Evolutionary conservation across 2,888 invertebrate species (phyloP), one percentile per base, ranked within the genome.

Genomic region (Phyllotreta striolata): DNA sequence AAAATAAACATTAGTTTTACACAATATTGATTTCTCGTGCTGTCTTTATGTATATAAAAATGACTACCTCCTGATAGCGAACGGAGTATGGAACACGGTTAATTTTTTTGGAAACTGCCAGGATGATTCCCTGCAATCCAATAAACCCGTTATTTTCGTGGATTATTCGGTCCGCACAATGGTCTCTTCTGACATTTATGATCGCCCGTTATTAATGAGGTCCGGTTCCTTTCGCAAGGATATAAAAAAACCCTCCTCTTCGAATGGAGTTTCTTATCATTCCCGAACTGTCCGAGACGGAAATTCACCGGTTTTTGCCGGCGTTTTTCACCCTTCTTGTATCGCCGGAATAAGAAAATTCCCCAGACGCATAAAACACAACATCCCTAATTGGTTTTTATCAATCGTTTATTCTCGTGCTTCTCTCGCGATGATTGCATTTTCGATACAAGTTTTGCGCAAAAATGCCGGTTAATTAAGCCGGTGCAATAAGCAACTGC

Each of bases 141-240:
- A 60, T 60, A 63, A 59, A 63, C 59, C 47, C 47, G 49, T 51
- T 66, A 55, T 64, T 64, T 61, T 62, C 44, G 62, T 41, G 46
- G 62, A 65, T 64, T 64, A 68, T 64, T 57, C 55, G 40, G 62
- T 63, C 58, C 47, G 43, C 37, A 56, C 46, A 60, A 63, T 59
- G 12, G 62, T 24, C 62, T 61, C 57, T 44, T 52, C 44, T 55
- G 67, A 67, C 68, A 54, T 68, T 66, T 64, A 66, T 66, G 68
- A 66, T 68, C 64, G 61, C 10, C 61, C 39, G 59, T 64, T 64
- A 68, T 68, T 64, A 66, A 68, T 68, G 66, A 66, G 58, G 52
- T 39, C 37, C 55, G 54, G 57, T 63, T 66, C 56, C 66, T 24
- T 24, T 1, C 7, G 12, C 37, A 44, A 47, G 39, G 52, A 59